Base-by-base conservation (phyloP, 2,888 invertebrate genomes). In the Muschampia plurimacula region DNA sequence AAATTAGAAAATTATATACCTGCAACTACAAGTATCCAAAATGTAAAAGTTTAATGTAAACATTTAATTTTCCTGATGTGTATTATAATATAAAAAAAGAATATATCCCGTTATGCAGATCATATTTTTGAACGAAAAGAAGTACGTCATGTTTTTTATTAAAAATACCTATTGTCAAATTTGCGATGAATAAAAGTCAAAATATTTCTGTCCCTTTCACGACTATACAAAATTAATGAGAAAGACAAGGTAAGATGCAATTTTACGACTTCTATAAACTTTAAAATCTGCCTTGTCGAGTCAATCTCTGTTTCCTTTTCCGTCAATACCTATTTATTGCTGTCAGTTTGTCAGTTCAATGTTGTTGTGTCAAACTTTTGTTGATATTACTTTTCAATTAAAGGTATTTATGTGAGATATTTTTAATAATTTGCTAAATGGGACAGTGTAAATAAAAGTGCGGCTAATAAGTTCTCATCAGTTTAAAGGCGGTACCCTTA, bases 341-440 rank as follows among this genome's bases (percentile, higher is more conserved):
- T 15, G 2, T 57, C 49, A 22, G 67, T 72, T 63, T 67, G 62
- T 72, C 72, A 67, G 46, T 72, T 57, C 64, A 64, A 67, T 82
- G 81, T 84, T 81, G 85, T 86, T 86, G 87, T 91, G 89, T 90
- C 92, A 92, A 91, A 91, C 86, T 92, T 86, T 92, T 92, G 92
- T 93, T 93, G 92, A 89, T 93, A 89, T 86, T 89, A 85, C 84
- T 83, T 86, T 80, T 84, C 82, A 84, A 84, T 82, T 82, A 82
- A 79, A 79, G 87, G 84, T 87, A 84, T 80, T 5, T 13, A 46
- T 80, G 78, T 85, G 77, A 80, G 78, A 76, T 83, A 75, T 81
- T 78, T 80, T 82, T 80, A 80, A 76, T 73, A 79, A 74, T 84
- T 86, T 89, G 82, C 83, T 91, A 84, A 90, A 90, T 90, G 87